Evolutionary conservation across 1,140 invertebrate genomes (phyloP).

Genomic region (Heliconius hermathena): DNA sequence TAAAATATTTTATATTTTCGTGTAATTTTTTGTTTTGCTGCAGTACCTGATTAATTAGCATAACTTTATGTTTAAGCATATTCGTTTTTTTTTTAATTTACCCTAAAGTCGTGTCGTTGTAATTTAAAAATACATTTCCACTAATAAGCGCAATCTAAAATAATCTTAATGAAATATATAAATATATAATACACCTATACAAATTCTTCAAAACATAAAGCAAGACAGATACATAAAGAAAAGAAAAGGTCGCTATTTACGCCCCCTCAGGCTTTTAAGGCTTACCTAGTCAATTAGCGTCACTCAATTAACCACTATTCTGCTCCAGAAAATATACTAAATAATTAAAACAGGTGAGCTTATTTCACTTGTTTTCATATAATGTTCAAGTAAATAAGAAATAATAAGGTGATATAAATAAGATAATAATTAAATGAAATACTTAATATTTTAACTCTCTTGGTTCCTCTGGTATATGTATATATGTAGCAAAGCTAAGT

Average conservation of each 20-base stretch:
- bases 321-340: conserved; percentile 69
- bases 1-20: conserved; percentile 13
- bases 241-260: conserved; percentile 66
- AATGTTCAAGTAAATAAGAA: not conserved
- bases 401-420: not conserved
- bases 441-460: too few species aligned
- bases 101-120: not conserved
- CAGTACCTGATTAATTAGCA: not conserved
- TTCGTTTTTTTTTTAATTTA: not conserved
- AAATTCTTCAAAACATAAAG: not conserved
- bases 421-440: too few species aligned
- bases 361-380: not conserved
- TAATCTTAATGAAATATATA: not conserved
- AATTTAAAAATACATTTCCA: not conserved
- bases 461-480: too few species aligned
- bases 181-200: not conserved
- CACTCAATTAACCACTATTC: conserved; percentile 78
- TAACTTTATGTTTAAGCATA: not conserved
- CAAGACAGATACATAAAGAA: conserved; percentile 47
- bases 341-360: conserved; percentile 66
- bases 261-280: conserved; percentile 70
- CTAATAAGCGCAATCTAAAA: too few species aligned
- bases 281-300: conserved; percentile 73
- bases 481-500: too few species aligned
- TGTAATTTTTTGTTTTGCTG: not conserved